These are phyloP conservation scores for Uropetala carovei DNA, from an alignment of 2,888 invertebrate species.

Conservation along the genomic window DNA sequence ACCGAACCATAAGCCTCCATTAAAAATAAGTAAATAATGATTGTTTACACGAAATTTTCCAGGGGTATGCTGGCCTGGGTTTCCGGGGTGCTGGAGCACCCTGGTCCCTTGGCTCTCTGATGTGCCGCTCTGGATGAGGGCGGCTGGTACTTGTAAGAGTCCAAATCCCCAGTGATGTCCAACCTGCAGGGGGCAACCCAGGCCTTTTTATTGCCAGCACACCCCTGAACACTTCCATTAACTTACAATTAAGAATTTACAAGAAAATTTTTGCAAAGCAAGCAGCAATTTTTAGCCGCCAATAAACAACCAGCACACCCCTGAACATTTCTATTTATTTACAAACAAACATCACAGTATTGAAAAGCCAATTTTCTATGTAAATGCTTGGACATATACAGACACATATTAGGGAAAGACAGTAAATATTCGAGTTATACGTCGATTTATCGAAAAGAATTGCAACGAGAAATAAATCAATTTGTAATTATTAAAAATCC, in stretches of 20 bases:
- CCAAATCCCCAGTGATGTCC: constrained; percentile 52
- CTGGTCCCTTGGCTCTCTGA: constrained; percentile 53
- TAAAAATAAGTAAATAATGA: constrained; percentile 53
- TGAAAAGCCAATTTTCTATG: too few relatives aligned
- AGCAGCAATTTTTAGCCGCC: background rate
- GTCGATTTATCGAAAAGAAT: too few relatives aligned
- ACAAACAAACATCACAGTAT: too few relatives aligned
- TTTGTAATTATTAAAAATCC: too few relatives aligned
- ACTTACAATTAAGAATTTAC: constrained; percentile 14
- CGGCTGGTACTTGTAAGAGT: constrained; percentile 40
- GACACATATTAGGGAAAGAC: too few relatives aligned
- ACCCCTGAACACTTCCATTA: constrained; percentile 52
- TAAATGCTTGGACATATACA: too few relatives aligned
- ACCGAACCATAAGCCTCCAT: background rate
- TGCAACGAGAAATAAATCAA: too few relatives aligned
- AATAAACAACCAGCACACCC: background rate
- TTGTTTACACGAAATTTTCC: constrained; percentile 60
- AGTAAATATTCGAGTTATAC: too few relatives aligned
- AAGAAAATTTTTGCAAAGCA: background rate
- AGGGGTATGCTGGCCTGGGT: constrained; percentile 63
- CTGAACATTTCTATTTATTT: background rate
- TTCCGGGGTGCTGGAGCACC: constrained; percentile 63
- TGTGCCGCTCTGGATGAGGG: constrained; percentile 10
- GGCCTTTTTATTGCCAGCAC: constrained; percentile 52
- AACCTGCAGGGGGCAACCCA: constrained; percentile 62